phyloP scores from a whole-genome alignment of 2,888 invertebrate species.

The Cataglyphis albicans region DNA sequence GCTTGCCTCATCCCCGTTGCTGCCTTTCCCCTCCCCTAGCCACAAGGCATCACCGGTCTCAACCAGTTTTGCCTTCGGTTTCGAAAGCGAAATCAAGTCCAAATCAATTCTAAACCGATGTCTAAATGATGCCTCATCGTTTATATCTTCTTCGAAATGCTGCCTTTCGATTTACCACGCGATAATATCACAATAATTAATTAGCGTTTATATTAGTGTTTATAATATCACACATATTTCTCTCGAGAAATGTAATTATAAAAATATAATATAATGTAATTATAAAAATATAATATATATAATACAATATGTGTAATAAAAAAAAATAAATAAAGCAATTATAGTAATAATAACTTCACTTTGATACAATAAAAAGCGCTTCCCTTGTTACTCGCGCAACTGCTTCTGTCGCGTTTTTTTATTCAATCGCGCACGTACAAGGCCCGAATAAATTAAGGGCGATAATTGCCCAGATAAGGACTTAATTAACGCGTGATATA shows the following conservation, averaged over 20 bases:
- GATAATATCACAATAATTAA: not conserved
- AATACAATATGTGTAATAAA: not conserved
- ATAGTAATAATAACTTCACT: not conserved
- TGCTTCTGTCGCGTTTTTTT: constrained; percentile 29
- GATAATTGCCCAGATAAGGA: constrained; percentile 74
- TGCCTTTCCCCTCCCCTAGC: not conserved
- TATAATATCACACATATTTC: not conserved
- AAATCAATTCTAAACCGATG: constrained; percentile 43
- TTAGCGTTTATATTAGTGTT: not conserved
- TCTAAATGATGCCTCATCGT: constrained; percentile 26
- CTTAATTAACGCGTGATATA: constrained; percentile 75
- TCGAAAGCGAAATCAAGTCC: constrained; percentile 32
- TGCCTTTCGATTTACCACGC: not conserved
- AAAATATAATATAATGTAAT: not conserved
- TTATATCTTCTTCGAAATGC: constrained; percentile 5
- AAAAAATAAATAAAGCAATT: not conserved
- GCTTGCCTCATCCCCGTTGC: constrained; percentile 21
- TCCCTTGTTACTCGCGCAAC: constrained; percentile 14
- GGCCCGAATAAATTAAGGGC: constrained; percentile 58
- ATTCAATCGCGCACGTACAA: constrained; percentile 33
- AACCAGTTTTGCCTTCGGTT: constrained; percentile 24
- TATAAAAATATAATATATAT: not conserved
- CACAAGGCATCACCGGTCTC: not conserved
- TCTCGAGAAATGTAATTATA: not conserved
- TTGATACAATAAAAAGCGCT: not conserved